These are phyloP conservation scores for Oenanthe oenanthe DNA, from an alignment of 2,113 vertebrate genomes.

Conservation along the genomic window DNA sequence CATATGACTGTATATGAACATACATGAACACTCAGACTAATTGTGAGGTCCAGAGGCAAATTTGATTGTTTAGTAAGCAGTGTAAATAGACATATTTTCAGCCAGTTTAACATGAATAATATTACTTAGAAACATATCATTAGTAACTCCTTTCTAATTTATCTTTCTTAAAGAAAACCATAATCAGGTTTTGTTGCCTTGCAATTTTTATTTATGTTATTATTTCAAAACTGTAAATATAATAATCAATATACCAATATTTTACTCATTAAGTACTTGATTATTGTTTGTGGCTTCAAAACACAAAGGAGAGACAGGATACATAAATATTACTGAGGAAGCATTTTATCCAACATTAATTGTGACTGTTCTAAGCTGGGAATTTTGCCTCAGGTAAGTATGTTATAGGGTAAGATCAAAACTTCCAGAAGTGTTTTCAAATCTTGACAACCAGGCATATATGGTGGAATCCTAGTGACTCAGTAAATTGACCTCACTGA, in stretches of 20 bases:
- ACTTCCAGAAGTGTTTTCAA: not conserved
- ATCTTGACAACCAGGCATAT: not conserved
- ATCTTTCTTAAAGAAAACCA: not conserved
- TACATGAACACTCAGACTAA: not conserved
- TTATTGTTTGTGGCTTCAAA: not conserved
- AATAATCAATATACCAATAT: not conserved
- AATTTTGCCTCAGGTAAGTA: not conserved
- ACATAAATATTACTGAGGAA: not conserved
- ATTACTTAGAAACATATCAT: not conserved
- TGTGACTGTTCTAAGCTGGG: not conserved
- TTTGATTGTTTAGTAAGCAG: not conserved
- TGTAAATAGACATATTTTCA: not conserved
- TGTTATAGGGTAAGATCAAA: not conserved
- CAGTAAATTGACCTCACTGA: not conserved
- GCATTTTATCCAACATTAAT: not conserved
- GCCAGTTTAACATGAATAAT: not conserved
- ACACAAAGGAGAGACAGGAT: not conserved
- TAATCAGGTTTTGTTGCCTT: not conserved
- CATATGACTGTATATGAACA: not conserved
- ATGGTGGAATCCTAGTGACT: not conserved
- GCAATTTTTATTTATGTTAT: not conserved
- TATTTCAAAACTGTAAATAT: not conserved
- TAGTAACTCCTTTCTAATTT: not conserved
- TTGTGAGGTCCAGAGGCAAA: not conserved
- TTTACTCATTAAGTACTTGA: not conserved